Percentiles rank a stretch among this genome's conserved stretches.
Evolutionary conservation across 2,888 invertebrate genomes (phyloP).

Genomic region (Blomia tropicalis): DNA sequence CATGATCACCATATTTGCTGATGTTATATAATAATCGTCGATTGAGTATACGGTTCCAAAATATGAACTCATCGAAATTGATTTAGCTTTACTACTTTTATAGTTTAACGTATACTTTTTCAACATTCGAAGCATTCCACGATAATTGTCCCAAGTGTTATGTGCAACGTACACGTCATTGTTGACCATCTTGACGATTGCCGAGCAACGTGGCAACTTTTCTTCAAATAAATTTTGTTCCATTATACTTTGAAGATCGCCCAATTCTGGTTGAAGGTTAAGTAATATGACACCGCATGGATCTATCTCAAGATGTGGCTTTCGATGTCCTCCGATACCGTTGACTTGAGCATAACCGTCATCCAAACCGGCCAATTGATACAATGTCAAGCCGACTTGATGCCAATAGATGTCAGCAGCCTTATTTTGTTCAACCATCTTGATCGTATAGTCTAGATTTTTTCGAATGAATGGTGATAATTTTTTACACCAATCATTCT

Average conservation of each 20-base stretch:
- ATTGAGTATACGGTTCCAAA: slow-evolving; percentile 35
- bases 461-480: slow-evolving; percentile 43
- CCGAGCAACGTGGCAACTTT: slow-evolving; percentile 45
- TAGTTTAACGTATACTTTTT: slow-evolving; percentile 65
- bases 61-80: slow-evolving; percentile 33
- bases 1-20: slow-evolving; percentile 29
- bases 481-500: slow-evolving; percentile 43
- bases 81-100: slow-evolving; percentile 31
- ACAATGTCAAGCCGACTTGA: slow-evolving; percentile 54
- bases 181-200: slow-evolving; percentile 48
- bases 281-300: background rate
- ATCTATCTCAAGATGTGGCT: background rate
- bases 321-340: slow-evolving; percentile 35
- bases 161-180: slow-evolving; percentile 53
- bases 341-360: slow-evolving; percentile 52
- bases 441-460: slow-evolving; percentile 45
- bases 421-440: slow-evolving; percentile 32
- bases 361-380: slow-evolving; percentile 58
- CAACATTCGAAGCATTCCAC: slow-evolving; percentile 62
- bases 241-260: background rate
- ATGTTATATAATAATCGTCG: slow-evolving; percentile 35
- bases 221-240: background rate
- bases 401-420: slow-evolving; percentile 56
- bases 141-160: slow-evolving; percentile 61
- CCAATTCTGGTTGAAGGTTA: background rate